phyloP scores from a whole-genome alignment of 2,113 vertebrate species.

The Atrichornis clamosus region DNA sequence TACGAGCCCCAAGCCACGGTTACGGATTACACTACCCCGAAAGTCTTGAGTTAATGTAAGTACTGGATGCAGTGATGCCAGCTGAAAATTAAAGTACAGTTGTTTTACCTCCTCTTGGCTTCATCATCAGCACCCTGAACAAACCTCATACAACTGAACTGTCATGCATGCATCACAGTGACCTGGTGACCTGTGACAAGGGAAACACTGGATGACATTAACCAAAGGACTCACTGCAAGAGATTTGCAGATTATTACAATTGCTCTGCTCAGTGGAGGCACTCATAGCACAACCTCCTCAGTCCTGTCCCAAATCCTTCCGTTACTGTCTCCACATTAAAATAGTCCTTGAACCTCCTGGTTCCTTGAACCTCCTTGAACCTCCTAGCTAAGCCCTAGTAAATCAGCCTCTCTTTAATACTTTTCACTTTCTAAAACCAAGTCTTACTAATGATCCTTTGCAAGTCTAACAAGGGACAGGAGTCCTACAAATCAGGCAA shows the following conservation, averaged over 20 bases:
- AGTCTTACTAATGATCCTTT: not conserved
- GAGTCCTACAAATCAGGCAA: not conserved
- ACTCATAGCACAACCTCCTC: not conserved
- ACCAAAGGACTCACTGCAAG: not conserved
- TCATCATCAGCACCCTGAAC: not conserved
- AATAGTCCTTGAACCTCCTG: not conserved
- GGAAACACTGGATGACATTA: not conserved
- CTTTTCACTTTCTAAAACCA: not conserved
- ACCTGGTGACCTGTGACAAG: not conserved
- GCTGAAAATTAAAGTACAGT: not conserved
- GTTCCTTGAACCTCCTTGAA: not conserved
- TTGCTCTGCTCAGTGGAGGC: not conserved
- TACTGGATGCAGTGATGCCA: not conserved
- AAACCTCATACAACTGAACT: not conserved
- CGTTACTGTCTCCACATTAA: not conserved
- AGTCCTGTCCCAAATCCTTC: not conserved
- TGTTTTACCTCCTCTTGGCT: not conserved
- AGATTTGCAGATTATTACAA: not conserved
- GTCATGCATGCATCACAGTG: too few species aligned
- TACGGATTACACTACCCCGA: slow-evolving; percentile 37
- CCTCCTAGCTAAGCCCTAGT: not conserved
- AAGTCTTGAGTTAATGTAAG: slow-evolving; percentile 14
- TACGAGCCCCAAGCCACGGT: not conserved
- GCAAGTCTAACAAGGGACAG: not conserved
- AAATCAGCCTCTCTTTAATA: not conserved